Percentiles rank a stretch among this genome's conserved stretches.
Conservation (phyloP, 2,888 invertebrate species). For the Ceriagrion tenellum region DNA sequence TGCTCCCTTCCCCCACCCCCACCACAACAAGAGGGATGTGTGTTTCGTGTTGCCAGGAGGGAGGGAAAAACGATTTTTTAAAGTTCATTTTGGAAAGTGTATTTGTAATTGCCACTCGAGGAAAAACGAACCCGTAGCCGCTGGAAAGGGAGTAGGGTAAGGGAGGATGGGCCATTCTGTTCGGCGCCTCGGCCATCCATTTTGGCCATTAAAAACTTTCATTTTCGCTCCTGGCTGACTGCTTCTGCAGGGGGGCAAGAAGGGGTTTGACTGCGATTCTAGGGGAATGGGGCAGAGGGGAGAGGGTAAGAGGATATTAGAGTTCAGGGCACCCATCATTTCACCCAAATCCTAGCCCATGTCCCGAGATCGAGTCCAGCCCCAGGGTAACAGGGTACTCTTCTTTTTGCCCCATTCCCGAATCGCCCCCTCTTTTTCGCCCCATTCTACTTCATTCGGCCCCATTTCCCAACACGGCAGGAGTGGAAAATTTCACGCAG, state of each 20-base stretch:
- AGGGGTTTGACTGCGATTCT: neutral
- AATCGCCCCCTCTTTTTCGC: neutral
- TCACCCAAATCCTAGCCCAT: neutral
- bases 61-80: neutral
- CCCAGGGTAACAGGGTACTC: neutral
- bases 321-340: neutral
- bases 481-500: neutral
- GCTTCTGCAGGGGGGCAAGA: neutral
- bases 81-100: neutral
- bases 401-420: neutral
- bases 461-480: neutral
- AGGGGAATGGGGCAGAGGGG: neutral
- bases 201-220: constrained; percentile 4
- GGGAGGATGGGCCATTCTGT: neutral
- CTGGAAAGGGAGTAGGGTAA: neutral
- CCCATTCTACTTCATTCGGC: neutral
- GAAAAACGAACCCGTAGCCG: neutral
- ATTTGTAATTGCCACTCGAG: constrained; percentile 1
- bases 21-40: neutral
- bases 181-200: neutral
- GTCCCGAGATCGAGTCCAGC: constrained; percentile 24
- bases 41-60: neutral
- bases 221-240: neutral
- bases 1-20: neutral
- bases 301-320: neutral